These are phyloP conservation scores for Botrylloides violaceus DNA, from an alignment of 23 tunicate genomes.

Conservation along the genomic window DNA sequence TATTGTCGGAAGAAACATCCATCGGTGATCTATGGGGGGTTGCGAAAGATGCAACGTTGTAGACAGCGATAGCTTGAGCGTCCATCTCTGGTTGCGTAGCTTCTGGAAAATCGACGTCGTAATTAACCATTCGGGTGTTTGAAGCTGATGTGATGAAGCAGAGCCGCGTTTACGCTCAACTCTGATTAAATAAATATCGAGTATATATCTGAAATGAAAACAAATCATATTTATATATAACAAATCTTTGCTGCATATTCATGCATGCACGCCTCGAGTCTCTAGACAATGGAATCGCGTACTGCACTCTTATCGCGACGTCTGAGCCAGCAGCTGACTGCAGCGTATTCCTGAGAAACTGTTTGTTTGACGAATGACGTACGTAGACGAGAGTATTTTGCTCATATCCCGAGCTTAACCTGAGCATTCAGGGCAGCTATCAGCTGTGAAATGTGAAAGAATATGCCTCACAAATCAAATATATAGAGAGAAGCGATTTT, in stretches of 20 bases:
- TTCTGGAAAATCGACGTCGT: conserved; percentile 18
- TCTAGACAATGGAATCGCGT: no score
- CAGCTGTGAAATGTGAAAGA: not conserved
- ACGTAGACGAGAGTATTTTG: not conserved
- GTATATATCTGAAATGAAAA: not conserved
- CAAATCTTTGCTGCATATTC: no score
- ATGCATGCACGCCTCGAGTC: no score
- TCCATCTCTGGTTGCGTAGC: conserved; percentile 1
- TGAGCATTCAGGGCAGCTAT: not conserved
- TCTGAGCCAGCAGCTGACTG: not conserved
- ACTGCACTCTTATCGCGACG: no score
- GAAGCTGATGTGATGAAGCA: no score
- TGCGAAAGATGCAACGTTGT: conserved; percentile 18
- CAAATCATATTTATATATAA: not conserved
- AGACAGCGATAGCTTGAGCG: conserved; percentile 20
- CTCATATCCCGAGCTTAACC: not conserved
- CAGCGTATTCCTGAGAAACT: not conserved
- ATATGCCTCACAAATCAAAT: not conserved
- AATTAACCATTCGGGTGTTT: conserved; percentile 21
- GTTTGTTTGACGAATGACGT: not conserved
- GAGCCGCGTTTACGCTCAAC: no score
- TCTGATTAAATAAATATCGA: no score
- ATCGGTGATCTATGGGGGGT: conserved; percentile 7
- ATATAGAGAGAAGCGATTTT: not conserved
- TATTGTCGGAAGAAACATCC: not conserved